Evolutionary conservation across 2,888 invertebrate genomes (phyloP).

Genomic region (Drosophila seclusa): DNA sequence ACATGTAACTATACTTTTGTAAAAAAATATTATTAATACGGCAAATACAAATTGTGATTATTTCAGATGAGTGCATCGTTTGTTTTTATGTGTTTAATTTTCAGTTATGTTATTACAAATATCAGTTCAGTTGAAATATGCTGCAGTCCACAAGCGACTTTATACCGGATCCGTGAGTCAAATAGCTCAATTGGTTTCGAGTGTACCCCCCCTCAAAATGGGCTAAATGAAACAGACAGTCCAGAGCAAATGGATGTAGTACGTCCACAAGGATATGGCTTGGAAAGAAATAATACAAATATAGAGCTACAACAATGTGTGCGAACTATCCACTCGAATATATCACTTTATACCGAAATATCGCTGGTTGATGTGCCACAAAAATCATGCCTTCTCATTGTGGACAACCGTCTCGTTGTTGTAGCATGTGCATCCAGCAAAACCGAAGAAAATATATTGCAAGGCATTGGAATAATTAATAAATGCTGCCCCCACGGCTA

Average conservation of each 20-base stretch:
- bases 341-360: constrained; percentile 21
- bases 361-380: constrained; percentile 15
- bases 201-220: constrained; percentile 29
- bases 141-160: constrained; percentile 39
- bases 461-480: constrained; percentile 70
- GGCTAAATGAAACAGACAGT: constrained; percentile 13
- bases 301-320: constrained; percentile 16
- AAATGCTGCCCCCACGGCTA: constrained; percentile 82
- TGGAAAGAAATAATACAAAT: constrained; percentile 6
- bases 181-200: constrained; percentile 17
- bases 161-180: constrained; percentile 26
- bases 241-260: constrained; percentile 6
- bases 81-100: constrained; percentile 41
- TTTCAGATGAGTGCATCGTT: constrained; percentile 45
- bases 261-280: constrained; percentile 32
- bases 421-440: constrained; percentile 59
- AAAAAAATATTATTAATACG: neutral
- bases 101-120: constrained; percentile 45
- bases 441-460: constrained; percentile 32
- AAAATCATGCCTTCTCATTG: constrained; percentile 62
- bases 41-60: constrained; percentile 18
- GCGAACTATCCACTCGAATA: constrained; percentile 11
- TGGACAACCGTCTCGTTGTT: constrained; percentile 57
- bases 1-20: constrained; percentile 6
- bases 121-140: constrained; percentile 35